Evolutionary conservation across 2,113 vertebrate genomes (phyloP).

Genomic region (Neotoma lepida): DNA sequence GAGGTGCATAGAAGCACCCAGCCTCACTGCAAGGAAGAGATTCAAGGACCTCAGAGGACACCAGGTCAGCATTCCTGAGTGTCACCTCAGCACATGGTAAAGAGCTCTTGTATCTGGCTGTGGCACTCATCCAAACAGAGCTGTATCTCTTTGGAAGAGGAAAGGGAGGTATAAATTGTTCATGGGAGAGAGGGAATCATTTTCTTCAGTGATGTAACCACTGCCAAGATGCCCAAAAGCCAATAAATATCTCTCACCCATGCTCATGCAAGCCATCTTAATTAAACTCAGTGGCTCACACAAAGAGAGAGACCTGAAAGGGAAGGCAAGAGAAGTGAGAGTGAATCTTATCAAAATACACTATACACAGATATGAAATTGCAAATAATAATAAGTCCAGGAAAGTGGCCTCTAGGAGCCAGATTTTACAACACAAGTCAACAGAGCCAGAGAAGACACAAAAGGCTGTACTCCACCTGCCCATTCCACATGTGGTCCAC

Average conservation of each 20-base stretch:
- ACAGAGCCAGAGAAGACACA: too few species aligned
- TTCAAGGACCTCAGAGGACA: neutral
- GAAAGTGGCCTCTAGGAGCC: too few species aligned
- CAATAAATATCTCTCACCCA: neutral
- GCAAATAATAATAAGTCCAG: neutral
- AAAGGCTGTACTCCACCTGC: neutral
- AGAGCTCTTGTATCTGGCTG: neutral
- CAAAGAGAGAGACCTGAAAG: neutral
- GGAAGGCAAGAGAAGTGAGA: neutral
- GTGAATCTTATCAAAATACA: neutral
- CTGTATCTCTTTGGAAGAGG: neutral
- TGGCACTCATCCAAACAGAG: neutral
- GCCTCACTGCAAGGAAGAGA: neutral
- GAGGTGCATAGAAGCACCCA: too few species aligned
- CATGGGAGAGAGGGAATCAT: too few species aligned
- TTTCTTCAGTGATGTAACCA: neutral
- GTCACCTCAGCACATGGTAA: accelerated
- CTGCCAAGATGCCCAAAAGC: neutral
- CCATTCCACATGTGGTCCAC: too few species aligned
- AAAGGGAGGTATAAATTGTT: neutral
- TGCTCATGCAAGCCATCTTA: neutral
- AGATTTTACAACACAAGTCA: neutral
- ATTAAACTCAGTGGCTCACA: neutral
- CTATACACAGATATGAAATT: neutral
- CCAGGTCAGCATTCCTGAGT: neutral